A percentile compares a stretch with the other conserved stretches of the same genome.
These are phyloP conservation scores for Drosophila fuyamai DNA, from an alignment of 1,140 invertebrate species.

Conservation along the genomic window DNA sequence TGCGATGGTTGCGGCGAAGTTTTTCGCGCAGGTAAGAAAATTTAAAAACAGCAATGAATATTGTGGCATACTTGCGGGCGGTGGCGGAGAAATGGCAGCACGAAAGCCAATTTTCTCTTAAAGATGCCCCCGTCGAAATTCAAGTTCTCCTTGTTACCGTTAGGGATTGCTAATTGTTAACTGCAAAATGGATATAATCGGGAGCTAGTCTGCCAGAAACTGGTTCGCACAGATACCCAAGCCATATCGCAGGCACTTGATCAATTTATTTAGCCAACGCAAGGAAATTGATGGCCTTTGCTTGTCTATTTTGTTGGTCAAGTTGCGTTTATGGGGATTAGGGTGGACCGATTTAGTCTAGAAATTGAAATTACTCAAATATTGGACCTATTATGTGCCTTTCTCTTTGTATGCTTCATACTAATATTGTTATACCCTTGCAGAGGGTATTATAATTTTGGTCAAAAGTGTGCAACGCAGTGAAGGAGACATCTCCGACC, in stretches of 20 bases:
- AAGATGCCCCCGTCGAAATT: slow-evolving; percentile 21
- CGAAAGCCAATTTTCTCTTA: not conserved
- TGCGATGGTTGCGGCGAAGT: slow-evolving; percentile 99
- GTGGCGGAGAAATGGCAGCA: slow-evolving; percentile 3
- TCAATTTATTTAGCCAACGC: slow-evolving; percentile 43
- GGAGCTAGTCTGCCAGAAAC: slow-evolving; percentile 22
- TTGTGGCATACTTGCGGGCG: slow-evolving; percentile 63
- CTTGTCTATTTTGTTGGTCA: slow-evolving; percentile 48
- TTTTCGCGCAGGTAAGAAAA: slow-evolving; percentile 96
- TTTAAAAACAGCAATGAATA: not conserved
- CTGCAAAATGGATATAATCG: not conserved
- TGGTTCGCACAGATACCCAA: slow-evolving; percentile 23
- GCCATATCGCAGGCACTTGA: slow-evolving; percentile 24
- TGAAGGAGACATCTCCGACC: too few species aligned
- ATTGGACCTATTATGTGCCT: not conserved
- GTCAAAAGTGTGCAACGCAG: too few species aligned
- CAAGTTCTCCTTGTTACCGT: slow-evolving; percentile 24
- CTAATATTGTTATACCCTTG: too few species aligned
- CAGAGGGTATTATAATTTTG: too few species aligned
- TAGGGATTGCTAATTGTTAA: slow-evolving; percentile 24
- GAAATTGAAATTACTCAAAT: too few species aligned
- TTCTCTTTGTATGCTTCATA: too few species aligned
- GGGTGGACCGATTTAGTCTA: slow-evolving; percentile 4
- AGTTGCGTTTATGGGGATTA: not conserved
- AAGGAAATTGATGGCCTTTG: slow-evolving; percentile 61